Base-by-base conservation (phyloP, 2,888 invertebrate genomes). In the Nebria salina region DNA sequence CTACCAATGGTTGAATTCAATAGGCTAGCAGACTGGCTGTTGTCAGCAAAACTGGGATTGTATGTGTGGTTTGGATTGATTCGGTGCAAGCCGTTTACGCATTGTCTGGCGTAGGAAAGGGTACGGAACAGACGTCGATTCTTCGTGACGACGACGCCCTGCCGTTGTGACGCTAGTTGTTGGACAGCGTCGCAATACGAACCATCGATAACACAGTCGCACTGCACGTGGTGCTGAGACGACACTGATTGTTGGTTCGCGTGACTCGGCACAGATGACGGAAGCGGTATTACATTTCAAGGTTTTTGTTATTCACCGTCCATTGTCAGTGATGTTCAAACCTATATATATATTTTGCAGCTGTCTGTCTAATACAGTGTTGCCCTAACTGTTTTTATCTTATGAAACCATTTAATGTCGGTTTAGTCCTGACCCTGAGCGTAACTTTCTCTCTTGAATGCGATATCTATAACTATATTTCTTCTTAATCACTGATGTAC, bases 231-330 rank as follows among this genome's bases (percentile, higher is more conserved):
- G 6, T 72, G 26, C 72, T 20, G 70, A 70, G 20, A 15, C n/a
- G 54, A 11, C 26, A 41, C 65, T 72, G 34, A 26, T 76, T 65
- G 9, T 15, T 64, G 65, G 77, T 77, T 77, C 54, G 72, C 77
- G 26, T 72, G 72, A 72, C 64, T 64, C 54, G 11, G 54, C 70
- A 77, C 72, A 77, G 77, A 77, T 77, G 77, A 77, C 77, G 72
- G 64, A 75, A 75, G 25, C 34, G 65, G 75, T 11, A 65, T 75
- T 64, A 65, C 0, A 65, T 75, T 75, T 43, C 64, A 77, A 72
- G 64, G 72, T 26, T 72, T n/a, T n/a, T 26, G 72, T 54, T 9
- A 76, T 42, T 70, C 42, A 26, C 7, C 6, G 76, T 11, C 34
- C 65, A 68, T 65, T 65, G 76, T 41, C 77, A 70, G 72, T 34